A percentile compares a stretch with the other conserved stretches of the same genome.
Evolutionary conservation across 2,113 vertebrate species (phyloP).

Genomic region (Willisornis vidua): DNA sequence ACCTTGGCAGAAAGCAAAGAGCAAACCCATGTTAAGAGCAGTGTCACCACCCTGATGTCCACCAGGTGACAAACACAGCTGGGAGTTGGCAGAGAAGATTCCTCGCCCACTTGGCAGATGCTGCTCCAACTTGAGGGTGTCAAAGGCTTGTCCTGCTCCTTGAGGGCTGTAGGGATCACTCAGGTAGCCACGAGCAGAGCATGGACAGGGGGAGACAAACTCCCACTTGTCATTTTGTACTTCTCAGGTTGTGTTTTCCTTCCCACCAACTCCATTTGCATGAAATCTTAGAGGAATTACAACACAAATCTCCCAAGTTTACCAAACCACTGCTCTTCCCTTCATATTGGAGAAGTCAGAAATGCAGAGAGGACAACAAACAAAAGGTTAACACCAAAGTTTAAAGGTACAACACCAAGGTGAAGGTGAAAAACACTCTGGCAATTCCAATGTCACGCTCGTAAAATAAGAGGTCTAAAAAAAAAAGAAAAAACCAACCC

Average conservation of each 20-base stretch:
- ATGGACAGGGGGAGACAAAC: not conserved
- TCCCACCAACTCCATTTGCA: not conserved
- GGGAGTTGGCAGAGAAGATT: not conserved
- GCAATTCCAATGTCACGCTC: not conserved
- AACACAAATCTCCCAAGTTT: not conserved
- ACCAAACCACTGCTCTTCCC: not conserved
- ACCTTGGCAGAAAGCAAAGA: not conserved
- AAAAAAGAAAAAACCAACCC: not conserved
- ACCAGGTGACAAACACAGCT: not conserved
- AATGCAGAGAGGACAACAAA: accelerated
- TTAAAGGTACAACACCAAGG: not conserved
- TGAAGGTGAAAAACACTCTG: not conserved
- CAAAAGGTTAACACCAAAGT: not conserved
- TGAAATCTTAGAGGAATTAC: not conserved
- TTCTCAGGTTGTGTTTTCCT: no score
- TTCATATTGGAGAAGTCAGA: not conserved
- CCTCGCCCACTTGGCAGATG: not conserved
- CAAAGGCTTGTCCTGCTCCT: not conserved
- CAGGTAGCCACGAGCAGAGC: not conserved
- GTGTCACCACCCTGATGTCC: not conserved
- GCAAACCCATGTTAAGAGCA: not conserved
- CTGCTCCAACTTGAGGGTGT: not conserved
- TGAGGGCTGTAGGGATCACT: not conserved
- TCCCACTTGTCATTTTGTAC: not conserved
- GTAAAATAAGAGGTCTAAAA: not conserved